Evolutionary conservation across 2,113 vertebrate genomes (phyloP).

Genomic region (Nothobranchius kuhntae): DNA sequence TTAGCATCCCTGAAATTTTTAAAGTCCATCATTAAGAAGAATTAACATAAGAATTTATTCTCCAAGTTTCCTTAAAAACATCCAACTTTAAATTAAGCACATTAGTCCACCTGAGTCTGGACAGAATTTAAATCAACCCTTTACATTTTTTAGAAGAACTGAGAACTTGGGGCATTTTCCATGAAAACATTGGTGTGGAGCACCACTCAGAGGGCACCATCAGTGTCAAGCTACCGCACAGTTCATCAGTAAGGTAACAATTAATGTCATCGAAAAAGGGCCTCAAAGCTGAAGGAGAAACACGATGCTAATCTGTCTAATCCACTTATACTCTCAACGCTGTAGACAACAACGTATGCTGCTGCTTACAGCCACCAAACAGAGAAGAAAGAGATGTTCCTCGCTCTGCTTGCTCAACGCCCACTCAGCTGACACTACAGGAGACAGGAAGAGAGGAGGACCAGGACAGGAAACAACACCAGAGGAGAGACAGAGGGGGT

Average conservation of each 20-base stretch:
- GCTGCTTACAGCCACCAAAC: slow-evolving; percentile 5
- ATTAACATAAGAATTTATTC: too few relatives aligned
- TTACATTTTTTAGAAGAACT: too few relatives aligned
- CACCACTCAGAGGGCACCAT: background rate
- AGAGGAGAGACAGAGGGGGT: too few relatives aligned
- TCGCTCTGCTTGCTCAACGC: slow-evolving; percentile 20
- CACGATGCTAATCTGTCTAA: slow-evolving; percentile 34
- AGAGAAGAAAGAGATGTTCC: slow-evolving; percentile 21
- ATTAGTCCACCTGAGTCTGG: background rate
- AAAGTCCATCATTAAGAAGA: too few relatives aligned
- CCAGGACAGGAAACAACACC: background rate
- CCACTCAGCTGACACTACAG: slow-evolving; percentile 28
- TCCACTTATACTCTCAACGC: slow-evolving; percentile 42
- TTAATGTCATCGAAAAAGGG: slow-evolving; percentile 4
- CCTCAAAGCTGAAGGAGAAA: slow-evolving; percentile 19
- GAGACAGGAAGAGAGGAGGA: background rate
- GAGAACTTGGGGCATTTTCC: too few relatives aligned
- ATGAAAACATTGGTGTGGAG: background rate
- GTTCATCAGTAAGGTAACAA: slow-evolving; percentile 23
- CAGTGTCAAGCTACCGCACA: background rate
- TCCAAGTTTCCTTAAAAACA: too few relatives aligned
- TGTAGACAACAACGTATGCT: slow-evolving; percentile 2
- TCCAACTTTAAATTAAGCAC: background rate
- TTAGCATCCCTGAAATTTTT: too few relatives aligned
- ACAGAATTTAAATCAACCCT: background rate